A percentile compares a stretch with the other conserved stretches of the same genome.
phyloP scores from a whole-genome alignment of 2,888 invertebrate genomes.

The Lymantria dispar region DNA sequence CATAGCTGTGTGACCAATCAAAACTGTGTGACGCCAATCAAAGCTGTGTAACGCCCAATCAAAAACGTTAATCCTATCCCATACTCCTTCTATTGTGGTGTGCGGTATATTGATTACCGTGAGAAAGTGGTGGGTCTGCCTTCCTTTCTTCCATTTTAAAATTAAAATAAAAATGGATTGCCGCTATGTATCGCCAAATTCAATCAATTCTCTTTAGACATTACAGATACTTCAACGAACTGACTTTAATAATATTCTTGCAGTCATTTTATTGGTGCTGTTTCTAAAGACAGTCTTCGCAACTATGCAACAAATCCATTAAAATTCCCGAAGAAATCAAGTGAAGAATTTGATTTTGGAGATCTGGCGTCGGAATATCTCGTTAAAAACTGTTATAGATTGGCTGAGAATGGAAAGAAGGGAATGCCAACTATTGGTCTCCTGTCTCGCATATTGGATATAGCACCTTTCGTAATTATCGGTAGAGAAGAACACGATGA shows the following conservation, averaged over 20 bases:
- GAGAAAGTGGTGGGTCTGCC: too few species aligned
- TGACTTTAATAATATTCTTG: conserved; percentile 1
- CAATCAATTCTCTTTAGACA: too few species aligned
- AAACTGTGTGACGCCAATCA: too few species aligned
- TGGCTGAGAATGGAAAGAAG: conserved; percentile 44
- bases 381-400: conserved; percentile 81
- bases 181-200: too few species aligned
- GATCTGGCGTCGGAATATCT: conserved; percentile 83
- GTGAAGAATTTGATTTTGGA: conserved; percentile 69
- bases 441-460: conserved; percentile 87
- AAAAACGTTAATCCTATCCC: too few species aligned
- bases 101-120: too few species aligned
- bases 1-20: too few species aligned
- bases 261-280: conserved; percentile 36
- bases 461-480: conserved; percentile 87
- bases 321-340: conserved; percentile 80
- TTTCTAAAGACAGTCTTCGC: conserved; percentile 22
- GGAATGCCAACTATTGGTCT: conserved; percentile 82
- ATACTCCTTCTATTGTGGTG: too few species aligned
- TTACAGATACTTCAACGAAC: too few species aligned
- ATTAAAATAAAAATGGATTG: too few species aligned
- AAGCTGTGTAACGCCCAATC: too few species aligned
- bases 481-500: conserved; percentile 5
- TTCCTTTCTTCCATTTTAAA: too few species aligned
- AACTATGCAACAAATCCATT: conserved; percentile 4